Conservation (phyloP, 2,113 vertebrate species). For the Oryzias melastigma region DNA sequence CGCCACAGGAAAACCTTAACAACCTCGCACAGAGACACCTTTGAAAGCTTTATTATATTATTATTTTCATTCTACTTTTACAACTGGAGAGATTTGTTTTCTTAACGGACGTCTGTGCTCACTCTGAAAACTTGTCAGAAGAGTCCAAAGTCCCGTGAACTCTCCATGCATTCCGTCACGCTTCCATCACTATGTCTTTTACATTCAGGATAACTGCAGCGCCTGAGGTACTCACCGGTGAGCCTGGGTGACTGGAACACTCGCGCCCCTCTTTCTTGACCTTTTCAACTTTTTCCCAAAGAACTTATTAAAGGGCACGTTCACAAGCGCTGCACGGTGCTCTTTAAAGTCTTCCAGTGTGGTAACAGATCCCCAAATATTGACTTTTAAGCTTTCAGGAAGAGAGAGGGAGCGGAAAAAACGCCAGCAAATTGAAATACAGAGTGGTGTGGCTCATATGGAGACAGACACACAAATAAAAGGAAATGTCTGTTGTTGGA, state of each 20-base stretch:
- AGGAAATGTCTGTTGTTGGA: conserved; percentile 22
- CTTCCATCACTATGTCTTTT: too few relatives aligned
- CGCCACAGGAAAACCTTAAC: conserved; percentile 46
- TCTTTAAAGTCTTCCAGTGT: conserved; percentile 70
- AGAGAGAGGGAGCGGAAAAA: conserved; percentile 28
- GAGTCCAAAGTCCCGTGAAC: not conserved
- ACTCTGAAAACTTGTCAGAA: not conserved
- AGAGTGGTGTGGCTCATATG: conserved; percentile 7
- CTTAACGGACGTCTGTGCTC: conserved; percentile 13
- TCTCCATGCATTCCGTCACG: too few relatives aligned
- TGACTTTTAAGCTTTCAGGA: conserved; percentile 68
- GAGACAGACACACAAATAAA: conserved; percentile 7
- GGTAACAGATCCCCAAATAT: conserved; percentile 74
- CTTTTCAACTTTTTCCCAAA: conserved; percentile 59
- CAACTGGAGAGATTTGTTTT: conserved; percentile 9
- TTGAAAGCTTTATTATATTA: conserved; percentile 70
- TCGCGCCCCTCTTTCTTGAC: conserved; percentile 47
- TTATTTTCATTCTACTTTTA: conserved; percentile 54
- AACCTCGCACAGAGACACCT: conserved; percentile 67
- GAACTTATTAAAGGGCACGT: conserved; percentile 58
- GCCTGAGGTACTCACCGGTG: not conserved
- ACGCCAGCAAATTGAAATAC: not conserved
- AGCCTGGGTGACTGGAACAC: conserved; percentile 32
- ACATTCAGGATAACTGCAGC: too few relatives aligned
- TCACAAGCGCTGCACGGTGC: conserved; percentile 53